phyloP scores from a whole-genome alignment of 2,113 vertebrate genomes.

The Turdus rufiventris region DNA sequence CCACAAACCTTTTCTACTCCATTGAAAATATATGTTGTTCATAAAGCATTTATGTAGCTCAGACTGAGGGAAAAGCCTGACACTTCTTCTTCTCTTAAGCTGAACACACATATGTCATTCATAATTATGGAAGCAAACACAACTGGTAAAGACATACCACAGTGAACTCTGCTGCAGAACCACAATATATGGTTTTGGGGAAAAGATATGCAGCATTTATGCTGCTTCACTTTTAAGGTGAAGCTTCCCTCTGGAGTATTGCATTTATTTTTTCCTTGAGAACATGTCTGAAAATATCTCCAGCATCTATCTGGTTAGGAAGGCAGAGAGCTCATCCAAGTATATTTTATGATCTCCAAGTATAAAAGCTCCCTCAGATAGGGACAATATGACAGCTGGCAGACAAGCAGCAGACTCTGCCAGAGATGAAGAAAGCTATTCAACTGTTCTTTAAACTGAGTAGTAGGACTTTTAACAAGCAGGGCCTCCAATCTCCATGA shows the following conservation, averaged over 20 bases:
- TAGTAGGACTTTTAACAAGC: not conserved
- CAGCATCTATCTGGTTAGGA: not conserved
- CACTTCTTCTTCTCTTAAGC: not conserved
- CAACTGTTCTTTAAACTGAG: not conserved
- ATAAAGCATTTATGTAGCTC: not conserved
- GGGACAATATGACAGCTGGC: not conserved
- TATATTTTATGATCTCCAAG: not conserved
- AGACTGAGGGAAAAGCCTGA: not conserved
- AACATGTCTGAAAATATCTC: constrained; percentile 15
- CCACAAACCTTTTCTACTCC: not conserved
- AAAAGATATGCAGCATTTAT: not conserved
- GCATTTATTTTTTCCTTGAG: not conserved
- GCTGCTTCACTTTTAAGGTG: not conserved
- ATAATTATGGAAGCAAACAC: not conserved
- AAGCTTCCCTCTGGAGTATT: not conserved
- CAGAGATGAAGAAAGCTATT: not conserved
- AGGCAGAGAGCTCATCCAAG: constrained; percentile 8
- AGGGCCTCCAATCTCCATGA: not conserved
- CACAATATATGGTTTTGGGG: not conserved
- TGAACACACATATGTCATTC: not conserved
- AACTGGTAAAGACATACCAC: not conserved
- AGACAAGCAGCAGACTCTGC: not conserved
- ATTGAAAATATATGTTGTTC: not conserved
- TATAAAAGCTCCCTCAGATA: not conserved
- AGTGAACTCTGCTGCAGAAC: not conserved